phyloP scores from a whole-genome alignment of 2,888 invertebrate genomes.

The Troides oblongomaculatus region DNA sequence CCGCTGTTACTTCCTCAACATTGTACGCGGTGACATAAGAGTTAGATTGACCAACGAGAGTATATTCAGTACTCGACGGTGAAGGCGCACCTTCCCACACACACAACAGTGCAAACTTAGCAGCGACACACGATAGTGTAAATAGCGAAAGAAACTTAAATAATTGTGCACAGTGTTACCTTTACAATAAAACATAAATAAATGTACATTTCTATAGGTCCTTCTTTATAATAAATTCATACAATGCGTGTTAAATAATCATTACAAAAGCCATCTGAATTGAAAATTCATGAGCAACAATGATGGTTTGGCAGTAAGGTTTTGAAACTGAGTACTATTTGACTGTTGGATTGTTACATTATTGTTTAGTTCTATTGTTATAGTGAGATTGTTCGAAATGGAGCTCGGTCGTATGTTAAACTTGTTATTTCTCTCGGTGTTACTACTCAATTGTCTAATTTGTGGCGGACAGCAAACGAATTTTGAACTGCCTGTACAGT shows the following conservation, averaged over 20 bases:
- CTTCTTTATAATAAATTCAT: too few species aligned
- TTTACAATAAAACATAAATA: not conserved
- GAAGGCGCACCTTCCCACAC: slow-evolving; percentile 34
- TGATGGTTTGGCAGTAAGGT: slow-evolving; percentile 28
- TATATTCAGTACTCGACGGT: slow-evolving; percentile 29
- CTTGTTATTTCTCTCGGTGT: slow-evolving; percentile 27
- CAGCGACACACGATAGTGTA: slow-evolving; percentile 16
- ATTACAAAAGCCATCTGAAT: slow-evolving; percentile 12
- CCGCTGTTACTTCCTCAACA: slow-evolving; percentile 24
- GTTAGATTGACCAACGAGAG: slow-evolving; percentile 43
- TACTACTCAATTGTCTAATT: slow-evolving; percentile 32
- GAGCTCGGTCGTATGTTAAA: slow-evolving; percentile 29
- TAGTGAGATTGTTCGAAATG: slow-evolving; percentile 28
- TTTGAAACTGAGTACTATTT: slow-evolving; percentile 31
- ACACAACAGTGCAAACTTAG: slow-evolving; percentile 33
- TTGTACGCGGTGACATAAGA: slow-evolving; percentile 41
- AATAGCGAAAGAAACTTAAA: slow-evolving; percentile 2
- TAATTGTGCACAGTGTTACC: not conserved
- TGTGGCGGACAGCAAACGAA: slow-evolving; percentile 60
- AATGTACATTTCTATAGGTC: too few species aligned
- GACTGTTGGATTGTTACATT: slow-evolving; percentile 9
- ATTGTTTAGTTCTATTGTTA: slow-evolving; percentile 23
- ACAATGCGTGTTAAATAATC: slow-evolving; percentile 12
- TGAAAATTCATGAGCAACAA: slow-evolving; percentile 28
- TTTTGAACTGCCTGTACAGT: slow-evolving; percentile 89